These are phyloP conservation scores for Arenicola marina DNA, from an alignment of 2,888 invertebrate species.

Conservation along the genomic window DNA sequence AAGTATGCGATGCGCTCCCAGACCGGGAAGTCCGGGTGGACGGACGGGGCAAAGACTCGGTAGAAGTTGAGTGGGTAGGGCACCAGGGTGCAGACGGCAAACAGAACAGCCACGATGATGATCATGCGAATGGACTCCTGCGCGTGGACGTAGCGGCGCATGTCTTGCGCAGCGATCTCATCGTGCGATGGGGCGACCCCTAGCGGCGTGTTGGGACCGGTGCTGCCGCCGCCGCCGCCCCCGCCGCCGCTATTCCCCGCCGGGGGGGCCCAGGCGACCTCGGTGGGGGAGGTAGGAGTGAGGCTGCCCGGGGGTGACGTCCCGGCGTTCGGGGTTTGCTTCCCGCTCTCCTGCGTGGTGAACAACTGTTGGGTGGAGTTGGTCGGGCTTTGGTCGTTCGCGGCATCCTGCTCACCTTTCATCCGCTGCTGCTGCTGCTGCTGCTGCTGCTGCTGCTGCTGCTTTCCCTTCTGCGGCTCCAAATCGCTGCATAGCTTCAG, in stretches of 20 bases:
- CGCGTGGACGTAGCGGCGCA: not conserved
- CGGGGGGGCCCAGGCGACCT: not conserved
- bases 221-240: not conserved
- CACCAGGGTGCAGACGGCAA: conserved; percentile 7
- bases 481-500: not conserved
- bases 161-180: not conserved
- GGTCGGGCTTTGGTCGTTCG: not conserved
- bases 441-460: not conserved
- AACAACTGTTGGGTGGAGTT: not conserved
- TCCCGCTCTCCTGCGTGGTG: not conserved
- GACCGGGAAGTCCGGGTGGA: not conserved
- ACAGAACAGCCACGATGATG: conserved; percentile 9
- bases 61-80: conserved; percentile 7
- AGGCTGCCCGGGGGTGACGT: not conserved
- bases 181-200: not conserved
- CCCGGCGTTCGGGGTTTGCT: not conserved
- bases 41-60: not conserved
- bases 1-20: conserved; percentile 3
- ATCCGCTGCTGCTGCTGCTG: not conserved
- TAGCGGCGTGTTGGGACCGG: not conserved
- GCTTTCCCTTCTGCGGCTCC: not conserved
- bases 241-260: not conserved
- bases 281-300: not conserved
- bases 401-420: not conserved
- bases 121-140: conserved; percentile 13